Base-by-base conservation (phyloP, 2,888 invertebrate genomes). In the Conchocele bisecta region DNA sequence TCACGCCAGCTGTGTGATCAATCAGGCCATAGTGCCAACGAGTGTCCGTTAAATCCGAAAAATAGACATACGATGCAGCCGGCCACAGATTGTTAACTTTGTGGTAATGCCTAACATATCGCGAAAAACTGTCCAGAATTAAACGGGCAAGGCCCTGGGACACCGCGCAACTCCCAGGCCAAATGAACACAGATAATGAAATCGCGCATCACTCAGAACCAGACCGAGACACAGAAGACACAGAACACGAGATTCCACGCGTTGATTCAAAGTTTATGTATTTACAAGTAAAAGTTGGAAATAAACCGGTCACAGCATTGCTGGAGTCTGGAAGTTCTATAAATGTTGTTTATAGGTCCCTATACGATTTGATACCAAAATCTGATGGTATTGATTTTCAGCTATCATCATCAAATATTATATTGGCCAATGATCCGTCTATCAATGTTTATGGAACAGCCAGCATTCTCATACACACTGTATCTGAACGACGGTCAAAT, bases 321-420 rank as follows among this genome's bases (percentile, higher is more conserved):
- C 26, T 61, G 29, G 61, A 61, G 29, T 41, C 51, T 22, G 61
- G 61, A 1, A 51, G 61, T 50, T 22, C 31, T 24, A 61, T 61
- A n/a, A 61, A 61, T 51, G 39, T 61, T 1, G 7, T 51, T 11
- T 51, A 20, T 37, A 6, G 13, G 22, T 11, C 15, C 13, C 22
- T 41, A 28, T 61, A 50, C 42, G 29, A 61, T 31, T 61, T 53
- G n/a, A 41, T 42, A 29, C 44, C 57, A 11, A 13, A 22, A 1
- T 59, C 59, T 24, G 48, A 59, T n/a, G n/a, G n/a, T n/a, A n/a
- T n/a, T n/a, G n/a, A n/a, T n/a, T n/a, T n/a, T n/a, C n/a, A n/a
- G n/a, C n/a, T n/a, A 41, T 63, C 33, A 17, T 37, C 20, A 37
- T 51, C 42, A 9, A 29, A 3, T 63, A 53, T 63, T 13, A 3